Evolutionary conservation across 92 coral and sea anemone species (phyloP).

Genomic region (Epizoanthus stellaris): DNA sequence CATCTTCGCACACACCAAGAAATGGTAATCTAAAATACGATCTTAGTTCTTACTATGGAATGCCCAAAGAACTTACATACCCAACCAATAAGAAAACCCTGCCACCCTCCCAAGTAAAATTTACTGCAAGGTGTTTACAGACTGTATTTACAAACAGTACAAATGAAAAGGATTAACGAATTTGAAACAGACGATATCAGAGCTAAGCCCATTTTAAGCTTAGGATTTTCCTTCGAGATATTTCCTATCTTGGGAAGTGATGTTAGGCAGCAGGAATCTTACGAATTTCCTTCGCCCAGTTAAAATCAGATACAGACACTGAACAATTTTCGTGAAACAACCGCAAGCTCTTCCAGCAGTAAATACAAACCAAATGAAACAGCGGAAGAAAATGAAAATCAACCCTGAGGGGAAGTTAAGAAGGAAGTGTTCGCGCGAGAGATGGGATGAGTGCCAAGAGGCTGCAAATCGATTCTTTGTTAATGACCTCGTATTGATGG

Average conservation of each 20-base stretch:
- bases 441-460: neutral
- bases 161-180: too few species aligned
- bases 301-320: neutral
- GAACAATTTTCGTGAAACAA: slow-evolving; percentile 24
- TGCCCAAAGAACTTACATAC: too few species aligned
- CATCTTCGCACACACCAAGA: too few species aligned
- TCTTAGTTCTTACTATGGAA: too few species aligned
- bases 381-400: slow-evolving; percentile 21
- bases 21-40: too few species aligned
- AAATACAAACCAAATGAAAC: slow-evolving; percentile 7
- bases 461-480: too few species aligned
- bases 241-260: slow-evolving; percentile 24
- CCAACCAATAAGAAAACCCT: too few species aligned
- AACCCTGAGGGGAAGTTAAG: slow-evolving; percentile 9
- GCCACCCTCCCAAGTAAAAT: too few species aligned
- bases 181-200: too few species aligned
- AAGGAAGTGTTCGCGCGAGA: neutral
- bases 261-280: slow-evolving; percentile 17
- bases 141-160: too few species aligned
- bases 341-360: slow-evolving; percentile 4
- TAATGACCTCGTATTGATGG: too few species aligned
- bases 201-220: neutral
- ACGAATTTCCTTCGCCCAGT: slow-evolving; percentile 6
- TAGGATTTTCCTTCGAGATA: neutral
- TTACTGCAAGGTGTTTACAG: too few species aligned